These are phyloP conservation scores for Nysson spinosus DNA, from an alignment of 2,888 invertebrate species.

Conservation along the genomic window DNA sequence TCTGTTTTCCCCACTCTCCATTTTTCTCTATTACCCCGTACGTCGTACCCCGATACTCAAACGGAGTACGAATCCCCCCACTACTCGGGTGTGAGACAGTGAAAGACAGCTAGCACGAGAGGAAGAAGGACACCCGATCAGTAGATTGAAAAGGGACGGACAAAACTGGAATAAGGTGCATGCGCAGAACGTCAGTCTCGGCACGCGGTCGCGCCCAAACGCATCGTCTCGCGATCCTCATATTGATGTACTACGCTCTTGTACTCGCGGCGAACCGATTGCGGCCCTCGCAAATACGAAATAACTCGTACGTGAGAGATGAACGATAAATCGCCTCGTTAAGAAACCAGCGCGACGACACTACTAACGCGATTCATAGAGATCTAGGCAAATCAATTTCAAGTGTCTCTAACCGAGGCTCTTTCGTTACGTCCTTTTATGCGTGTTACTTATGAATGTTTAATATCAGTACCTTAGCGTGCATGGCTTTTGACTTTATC, in stretches of 20 bases:
- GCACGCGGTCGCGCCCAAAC: slow-evolving; percentile 67
- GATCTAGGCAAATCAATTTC: background rate
- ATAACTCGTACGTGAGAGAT: slow-evolving; percentile 26
- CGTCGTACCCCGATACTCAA: slow-evolving; percentile 15
- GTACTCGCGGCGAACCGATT: slow-evolving; percentile 51
- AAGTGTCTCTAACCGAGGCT: too few species aligned
- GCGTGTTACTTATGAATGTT: too few species aligned
- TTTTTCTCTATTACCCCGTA: background rate
- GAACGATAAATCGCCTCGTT: slow-evolving; percentile 32
- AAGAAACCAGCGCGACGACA: slow-evolving; percentile 16
- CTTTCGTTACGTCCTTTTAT: too few species aligned
- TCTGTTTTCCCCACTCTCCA: slow-evolving; percentile 24
- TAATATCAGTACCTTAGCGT: background rate
- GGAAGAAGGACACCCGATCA: background rate
- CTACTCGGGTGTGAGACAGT: background rate
- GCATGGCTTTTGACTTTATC: too few species aligned
- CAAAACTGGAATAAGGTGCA: slow-evolving; percentile 44
- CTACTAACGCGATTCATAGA: background rate
- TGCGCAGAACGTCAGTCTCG: slow-evolving; percentile 41
- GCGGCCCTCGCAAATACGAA: slow-evolving; percentile 44
- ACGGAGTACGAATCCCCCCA: slow-evolving; percentile 22
- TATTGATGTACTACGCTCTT: slow-evolving; percentile 62
- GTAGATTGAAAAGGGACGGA: slow-evolving; percentile 3
- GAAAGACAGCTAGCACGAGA: slow-evolving; percentile 32
- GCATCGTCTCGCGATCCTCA: slow-evolving; percentile 58